Evolutionary conservation across 2,888 invertebrate species (phyloP).

Genomic region (Sisyra nigra): DNA sequence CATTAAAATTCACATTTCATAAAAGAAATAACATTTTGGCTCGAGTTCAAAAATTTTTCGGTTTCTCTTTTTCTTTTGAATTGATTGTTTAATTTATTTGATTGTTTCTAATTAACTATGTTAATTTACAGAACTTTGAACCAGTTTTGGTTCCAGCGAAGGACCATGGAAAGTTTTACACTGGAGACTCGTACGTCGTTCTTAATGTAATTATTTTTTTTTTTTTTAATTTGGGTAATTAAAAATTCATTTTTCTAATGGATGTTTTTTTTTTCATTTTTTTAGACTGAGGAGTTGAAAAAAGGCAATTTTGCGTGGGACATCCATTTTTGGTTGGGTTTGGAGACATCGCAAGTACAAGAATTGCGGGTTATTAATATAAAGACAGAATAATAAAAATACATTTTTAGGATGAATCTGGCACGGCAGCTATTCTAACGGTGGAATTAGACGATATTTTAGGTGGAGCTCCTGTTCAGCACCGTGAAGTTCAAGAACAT

Average conservation of each 20-base stretch:
- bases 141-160: slow-evolving; percentile 53
- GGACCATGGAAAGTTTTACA: slow-evolving; percentile 69
- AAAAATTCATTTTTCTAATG: not conserved
- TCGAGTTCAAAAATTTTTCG: no score
- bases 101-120: no score
- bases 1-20: no score
- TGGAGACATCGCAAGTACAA: slow-evolving; percentile 51
- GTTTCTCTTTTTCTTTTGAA: no score
- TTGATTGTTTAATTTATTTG: no score
- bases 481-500: slow-evolving; percentile 72
- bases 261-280: slow-evolving; percentile 25
- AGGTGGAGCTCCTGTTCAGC: slow-evolving; percentile 69
- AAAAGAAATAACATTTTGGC: no score
- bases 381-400: not conserved
- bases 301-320: slow-evolving; percentile 57
- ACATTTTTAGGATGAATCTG: slow-evolving; percentile 43
- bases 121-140: slow-evolving; percentile 54
- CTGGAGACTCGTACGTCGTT: slow-evolving; percentile 75
- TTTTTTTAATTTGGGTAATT: slow-evolving; percentile 6
- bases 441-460: slow-evolving; percentile 75
- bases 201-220: slow-evolving; percentile 43
- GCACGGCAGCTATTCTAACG: slow-evolving; percentile 57
- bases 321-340: slow-evolving; percentile 79
- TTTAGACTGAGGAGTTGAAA: slow-evolving; percentile 53
- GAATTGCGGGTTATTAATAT: no score